phyloP scores from a whole-genome alignment of 2,797 vertebrate species.

The Sebastes iracundus region DNA sequence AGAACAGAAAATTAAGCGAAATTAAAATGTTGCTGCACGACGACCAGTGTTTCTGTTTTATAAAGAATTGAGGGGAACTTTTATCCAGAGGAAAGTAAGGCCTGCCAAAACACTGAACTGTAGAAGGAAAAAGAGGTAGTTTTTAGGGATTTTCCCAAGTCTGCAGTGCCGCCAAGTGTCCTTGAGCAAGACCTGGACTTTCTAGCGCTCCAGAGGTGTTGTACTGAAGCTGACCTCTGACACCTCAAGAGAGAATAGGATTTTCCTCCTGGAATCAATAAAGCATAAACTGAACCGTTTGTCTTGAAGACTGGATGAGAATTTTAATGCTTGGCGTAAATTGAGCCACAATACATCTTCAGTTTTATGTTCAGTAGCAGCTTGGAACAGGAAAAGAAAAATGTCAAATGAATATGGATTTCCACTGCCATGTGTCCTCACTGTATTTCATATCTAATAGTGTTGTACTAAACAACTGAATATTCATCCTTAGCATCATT shows the following conservation, averaged over 20 bases:
- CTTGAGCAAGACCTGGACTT: background rate
- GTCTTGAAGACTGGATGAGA: background rate
- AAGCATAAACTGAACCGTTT: constrained; percentile 1
- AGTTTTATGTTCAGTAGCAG: background rate
- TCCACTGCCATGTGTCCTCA: background rate
- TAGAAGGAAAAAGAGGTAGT: background rate
- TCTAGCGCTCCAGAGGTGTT: background rate
- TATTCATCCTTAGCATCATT: background rate
- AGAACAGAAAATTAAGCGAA: no score
- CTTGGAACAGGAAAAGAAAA: background rate
- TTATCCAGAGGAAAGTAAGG: background rate
- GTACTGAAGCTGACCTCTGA: constrained; percentile 15
- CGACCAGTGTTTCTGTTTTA: background rate
- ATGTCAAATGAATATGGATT: background rate
- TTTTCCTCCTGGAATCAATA: constrained; percentile 12
- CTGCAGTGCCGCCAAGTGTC: background rate
- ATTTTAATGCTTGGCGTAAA: background rate
- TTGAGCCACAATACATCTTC: background rate
- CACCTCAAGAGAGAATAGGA: background rate
- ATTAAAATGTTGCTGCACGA: no score
- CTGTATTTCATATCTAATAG: background rate
- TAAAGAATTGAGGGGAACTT: background rate
- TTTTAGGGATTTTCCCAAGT: background rate
- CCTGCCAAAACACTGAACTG: background rate
- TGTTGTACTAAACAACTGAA: background rate